Evolutionary conservation across 1,140 invertebrate species (phyloP), one percentile per base, ranked within the genome.

Genomic region (Idris sp.): DNA sequence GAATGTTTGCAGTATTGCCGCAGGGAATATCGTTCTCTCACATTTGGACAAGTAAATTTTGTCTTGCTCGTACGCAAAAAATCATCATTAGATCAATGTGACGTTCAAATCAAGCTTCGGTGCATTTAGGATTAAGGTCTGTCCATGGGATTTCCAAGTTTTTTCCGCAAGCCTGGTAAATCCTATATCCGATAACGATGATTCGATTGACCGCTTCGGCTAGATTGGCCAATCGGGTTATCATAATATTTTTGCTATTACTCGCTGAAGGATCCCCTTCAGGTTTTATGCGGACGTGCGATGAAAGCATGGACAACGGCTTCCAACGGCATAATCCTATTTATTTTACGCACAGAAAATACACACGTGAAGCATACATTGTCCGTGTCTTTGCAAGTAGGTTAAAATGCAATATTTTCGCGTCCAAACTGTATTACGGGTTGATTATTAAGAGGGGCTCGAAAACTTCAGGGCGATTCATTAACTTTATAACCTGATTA

Each of bases 191-290:
- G 75, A 74, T 78, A 78, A 78, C 76, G 76, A 78, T 78, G 76
- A 78, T 78, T 78, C 64, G 64, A 78, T 78, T 76, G 62, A 76
- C 68, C 61, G 58, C 54, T 64, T 54, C 44, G 18, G 30, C 31
- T 58, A 46, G 74, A 76, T 74, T 74, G 74, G 65, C 64, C 69
- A 76, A 79, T 79, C 74, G 64, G 71, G 69, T 79, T 77, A 76
- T 74, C 77, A 79, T 79, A 76, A 79, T 76, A 79, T 79, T 74
- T 79, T 76, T 74, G 44, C 68, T 72, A 75, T 74, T 71, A 74
- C 68, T 72, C 54, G 72, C 26, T 43, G 41, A 25, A 62, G 16
- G 54, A 54, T 71, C 73, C 73, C 73, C 73, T 76, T 53, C 15
- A 25, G 51, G 36, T 36, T 74, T 59, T 48, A 62, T 38, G 36